These are phyloP conservation scores for Labeo catla DNA, from an alignment of 2,113 vertebrate genomes.

Conservation along the genomic window DNA sequence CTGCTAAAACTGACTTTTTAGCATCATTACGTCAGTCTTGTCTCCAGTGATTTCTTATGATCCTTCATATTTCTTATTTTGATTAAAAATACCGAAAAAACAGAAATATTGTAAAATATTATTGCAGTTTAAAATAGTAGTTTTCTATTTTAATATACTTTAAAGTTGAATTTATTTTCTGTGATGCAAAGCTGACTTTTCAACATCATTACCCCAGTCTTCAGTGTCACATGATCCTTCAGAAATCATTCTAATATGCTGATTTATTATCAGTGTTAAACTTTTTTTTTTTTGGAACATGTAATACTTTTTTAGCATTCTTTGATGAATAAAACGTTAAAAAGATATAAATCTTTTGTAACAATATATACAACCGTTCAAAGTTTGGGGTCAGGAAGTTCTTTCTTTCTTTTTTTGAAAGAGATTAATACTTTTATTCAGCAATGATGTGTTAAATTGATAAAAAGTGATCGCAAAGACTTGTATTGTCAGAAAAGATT, in stretches of 20 bases:
- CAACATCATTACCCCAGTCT: background rate
- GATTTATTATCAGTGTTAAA: background rate
- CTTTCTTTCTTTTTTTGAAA: too few species aligned
- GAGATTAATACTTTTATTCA: too few species aligned
- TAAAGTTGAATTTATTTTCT: background rate
- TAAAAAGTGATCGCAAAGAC: too few species aligned
- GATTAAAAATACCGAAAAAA: background rate
- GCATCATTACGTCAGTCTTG: too few species aligned
- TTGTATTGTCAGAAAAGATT: too few species aligned
- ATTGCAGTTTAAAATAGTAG: background rate
- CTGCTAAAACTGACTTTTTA: too few species aligned
- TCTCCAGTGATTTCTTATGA: too few species aligned
- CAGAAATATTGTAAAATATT: too few species aligned
- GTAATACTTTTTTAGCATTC: background rate
- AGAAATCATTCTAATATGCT: background rate
- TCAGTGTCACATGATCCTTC: background rate
- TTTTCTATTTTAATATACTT: background rate
- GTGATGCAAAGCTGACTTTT: background rate
- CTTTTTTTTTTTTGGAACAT: background rate
- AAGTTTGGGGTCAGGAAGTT: too few species aligned
- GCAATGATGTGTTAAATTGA: too few species aligned
- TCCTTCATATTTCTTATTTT: background rate
- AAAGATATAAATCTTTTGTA: too few species aligned
- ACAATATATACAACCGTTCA: too few species aligned
- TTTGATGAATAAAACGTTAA: background rate